These are phyloP conservation scores for Todiramphus chloris DNA, from an alignment of 2,113 vertebrate genomes.

Conservation along the genomic window DNA sequence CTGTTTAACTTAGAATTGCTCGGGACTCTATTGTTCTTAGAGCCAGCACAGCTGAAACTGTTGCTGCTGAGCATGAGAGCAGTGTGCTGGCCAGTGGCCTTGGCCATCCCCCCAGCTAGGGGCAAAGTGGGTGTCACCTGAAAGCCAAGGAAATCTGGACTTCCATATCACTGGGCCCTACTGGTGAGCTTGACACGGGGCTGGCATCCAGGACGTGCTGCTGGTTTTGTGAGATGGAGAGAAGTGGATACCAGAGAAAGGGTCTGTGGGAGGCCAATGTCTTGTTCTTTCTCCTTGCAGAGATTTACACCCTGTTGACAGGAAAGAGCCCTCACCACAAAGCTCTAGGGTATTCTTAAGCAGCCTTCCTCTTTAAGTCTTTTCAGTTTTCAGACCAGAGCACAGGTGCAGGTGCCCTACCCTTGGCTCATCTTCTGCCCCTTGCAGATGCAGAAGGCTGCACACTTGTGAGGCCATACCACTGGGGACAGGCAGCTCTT, in stretches of 20 bases:
- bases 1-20: neutral
- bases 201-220: neutral
- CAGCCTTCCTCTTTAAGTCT: neutral
- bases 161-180: accelerated
- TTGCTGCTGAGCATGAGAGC: neutral
- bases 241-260: neutral
- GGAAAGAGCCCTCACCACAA: neutral
- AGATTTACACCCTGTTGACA: neutral
- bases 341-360: neutral
- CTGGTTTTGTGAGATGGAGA: neutral
- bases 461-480: neutral
- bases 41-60: neutral
- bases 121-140: neutral
- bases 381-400: neutral
- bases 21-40: neutral
- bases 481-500: neutral
- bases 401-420: accelerated
- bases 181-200: neutral
- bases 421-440: neutral
- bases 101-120: neutral
- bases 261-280: neutral
- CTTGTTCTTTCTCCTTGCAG: neutral
- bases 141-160: neutral
- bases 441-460: neutral
- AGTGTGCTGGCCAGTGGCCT: neutral